Evolutionary conservation across 2,113 vertebrate genomes (phyloP), one percentile per base, ranked within the genome.

Genomic region (Takifugu flavidus): DNA sequence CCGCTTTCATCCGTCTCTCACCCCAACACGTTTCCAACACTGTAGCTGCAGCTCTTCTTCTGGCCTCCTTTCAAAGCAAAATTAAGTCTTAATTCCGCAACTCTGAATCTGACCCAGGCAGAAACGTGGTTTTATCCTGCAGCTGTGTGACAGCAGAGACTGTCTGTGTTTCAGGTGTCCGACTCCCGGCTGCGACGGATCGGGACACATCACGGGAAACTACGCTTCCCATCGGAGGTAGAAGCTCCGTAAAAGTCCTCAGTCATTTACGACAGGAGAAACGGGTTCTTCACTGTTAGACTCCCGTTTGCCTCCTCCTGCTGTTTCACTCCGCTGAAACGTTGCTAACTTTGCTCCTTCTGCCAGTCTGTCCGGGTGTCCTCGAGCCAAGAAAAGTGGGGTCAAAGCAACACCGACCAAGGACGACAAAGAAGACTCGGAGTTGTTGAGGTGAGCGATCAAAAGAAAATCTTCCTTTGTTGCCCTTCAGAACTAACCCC

Each of bases 141-240:
- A 34, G 14, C 4, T 59, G 39, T 54, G 51, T 62, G 61, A 43
- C 70, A 53, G 72, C 20, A 45, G 51, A 7, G 6, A 5, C 1
- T 20, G 20, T 51, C 7, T 83, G 62, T 45, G 63, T 69, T 64
- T 60, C 62, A 99, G 96, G 84, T 99, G 96, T 83, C 96, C 96
- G 1, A 99, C 96, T 4, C 95, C 95, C 77, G 96, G 96, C 58
- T 99, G 96, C 63, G 96, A 99, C 43, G 96, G 96, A 4, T 98
- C 96, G 0, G 96, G 96, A 59, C 96, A 99, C 26, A 96, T 99
- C 76, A 99, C 96, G 49, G 96, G 96, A 83, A 99, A 99, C 89
- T 99, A 99, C n/a, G 95, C 96, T 2, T 99, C 96, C 71, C 96
- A 99, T 57, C 92, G 96, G 82, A 99, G 96, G 96, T 98, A 89